Base-by-base conservation (phyloP, 1,140 invertebrate species). In the Trichomalopsis sarcophagae region DNA sequence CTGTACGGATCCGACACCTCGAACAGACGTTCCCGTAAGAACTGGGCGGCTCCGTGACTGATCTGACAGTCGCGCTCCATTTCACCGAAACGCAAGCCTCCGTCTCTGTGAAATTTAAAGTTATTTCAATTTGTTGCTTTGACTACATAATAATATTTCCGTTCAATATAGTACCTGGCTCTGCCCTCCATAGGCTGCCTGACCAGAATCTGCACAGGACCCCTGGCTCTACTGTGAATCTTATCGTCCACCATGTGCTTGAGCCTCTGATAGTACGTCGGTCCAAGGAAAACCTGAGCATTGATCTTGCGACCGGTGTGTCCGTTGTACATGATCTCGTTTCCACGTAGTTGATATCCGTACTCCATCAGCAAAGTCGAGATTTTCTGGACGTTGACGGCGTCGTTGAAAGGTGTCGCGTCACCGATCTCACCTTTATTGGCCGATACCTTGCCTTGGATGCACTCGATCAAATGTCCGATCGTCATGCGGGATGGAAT, bases 211-310 rank as follows among this genome's bases (percentile, higher is more conserved):
- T 89, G 89, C 0, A 90, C 85, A 11, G 89, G 89, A 71, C 89
- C 89, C 85, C 89, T 86, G 47, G 89, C 89, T 82, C 89, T 73
- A 44, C 89, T 90, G 68, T 90, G 89, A 77, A 90, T 90, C 84
- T 90, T 90, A 50, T 90, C 89, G 40, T 90, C 89, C 4, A 90
- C 89, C 89, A 90, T 89, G 23, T 90, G 89, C 68, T 90, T 90
- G 27, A 90, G 81, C 47, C 89, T 81, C 73, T 90, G 89, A 84
- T 90, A 90, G 71, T 89, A 89, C 33, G 89, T 90, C 0, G 89
- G 89, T 2, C 89, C 89, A 21, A 90, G 88, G 75, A 90, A 90
- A 66, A 90, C 89, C 79, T 90, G 89, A 0, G 89, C 89, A 50
- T 90, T 90, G 2, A 90, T 90, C 86, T 90, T 90, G 0, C 89